These are phyloP conservation scores for Pyrocoelia pectoralis DNA, from an alignment of 2,888 invertebrate genomes.

Conservation along the genomic window DNA sequence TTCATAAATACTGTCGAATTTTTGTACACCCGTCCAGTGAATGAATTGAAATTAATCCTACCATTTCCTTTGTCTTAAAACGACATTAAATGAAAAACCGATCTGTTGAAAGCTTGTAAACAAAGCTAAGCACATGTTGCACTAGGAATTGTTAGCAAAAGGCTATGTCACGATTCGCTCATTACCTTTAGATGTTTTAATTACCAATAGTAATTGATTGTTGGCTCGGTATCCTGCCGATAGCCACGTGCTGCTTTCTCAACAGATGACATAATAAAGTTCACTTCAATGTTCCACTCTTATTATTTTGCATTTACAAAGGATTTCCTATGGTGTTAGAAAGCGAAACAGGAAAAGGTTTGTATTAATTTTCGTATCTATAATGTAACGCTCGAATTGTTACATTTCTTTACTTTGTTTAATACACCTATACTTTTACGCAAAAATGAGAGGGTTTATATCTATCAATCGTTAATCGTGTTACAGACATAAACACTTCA, in stretches of 20 bases:
- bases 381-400: no score
- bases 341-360: constrained; percentile 18
- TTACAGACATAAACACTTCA: no score
- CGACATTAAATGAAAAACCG: constrained; percentile 12
- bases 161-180: constrained; percentile 54
- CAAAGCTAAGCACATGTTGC: constrained; percentile 32
- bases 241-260: constrained; percentile 45
- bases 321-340: constrained; percentile 17
- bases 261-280: constrained; percentile 39
- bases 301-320: constrained; percentile 27
- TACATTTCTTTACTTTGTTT: no score
- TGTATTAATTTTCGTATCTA: neutral
- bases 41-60: no score
- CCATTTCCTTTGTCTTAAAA: constrained; percentile 8
- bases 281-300: constrained; percentile 16
- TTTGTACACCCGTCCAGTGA: no score
- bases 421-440: no score
- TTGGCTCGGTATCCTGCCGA: constrained; percentile 39
- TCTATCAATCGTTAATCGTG: no score
- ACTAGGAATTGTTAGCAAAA: constrained; percentile 40
- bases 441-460: no score
- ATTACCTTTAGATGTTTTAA: constrained; percentile 56
- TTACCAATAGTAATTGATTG: constrained; percentile 54
- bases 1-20: neutral
- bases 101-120: constrained; percentile 28